phyloP scores from a whole-genome alignment of 2,113 vertebrate species.

The Acrocephalus arundinaceus region DNA sequence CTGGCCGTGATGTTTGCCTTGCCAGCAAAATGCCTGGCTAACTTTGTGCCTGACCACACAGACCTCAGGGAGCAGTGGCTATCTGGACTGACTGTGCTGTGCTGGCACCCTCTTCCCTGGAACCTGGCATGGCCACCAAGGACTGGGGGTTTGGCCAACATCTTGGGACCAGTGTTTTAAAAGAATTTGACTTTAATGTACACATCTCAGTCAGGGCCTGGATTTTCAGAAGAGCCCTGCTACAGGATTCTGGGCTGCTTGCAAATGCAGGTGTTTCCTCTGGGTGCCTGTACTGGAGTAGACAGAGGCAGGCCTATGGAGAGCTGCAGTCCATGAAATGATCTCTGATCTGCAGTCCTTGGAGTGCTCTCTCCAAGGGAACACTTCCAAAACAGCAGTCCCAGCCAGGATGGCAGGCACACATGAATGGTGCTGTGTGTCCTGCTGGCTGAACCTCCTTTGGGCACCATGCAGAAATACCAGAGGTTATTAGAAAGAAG shows the following conservation, averaged over 20 bases:
- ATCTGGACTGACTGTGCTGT: background rate
- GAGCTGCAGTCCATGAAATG: background rate
- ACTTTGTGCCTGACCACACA: background rate
- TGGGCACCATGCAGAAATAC: background rate
- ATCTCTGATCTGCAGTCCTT: too few species aligned
- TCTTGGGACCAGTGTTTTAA: background rate
- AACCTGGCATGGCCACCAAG: fast-evolving
- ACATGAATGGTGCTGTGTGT: fast-evolving
- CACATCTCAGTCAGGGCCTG: background rate
- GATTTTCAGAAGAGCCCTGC: background rate
- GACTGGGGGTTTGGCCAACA: fast-evolving
- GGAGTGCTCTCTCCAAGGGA: background rate
- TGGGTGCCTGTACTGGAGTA: background rate
- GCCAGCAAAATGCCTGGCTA: background rate
- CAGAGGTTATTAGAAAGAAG: background rate
- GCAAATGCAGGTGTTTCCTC: background rate
- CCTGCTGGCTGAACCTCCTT: background rate
- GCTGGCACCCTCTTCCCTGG: background rate
- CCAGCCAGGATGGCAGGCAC: background rate
- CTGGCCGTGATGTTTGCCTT: background rate
- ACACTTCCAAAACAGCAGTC: background rate
- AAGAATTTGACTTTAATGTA: background rate
- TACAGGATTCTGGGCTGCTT: background rate
- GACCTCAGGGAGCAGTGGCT: background rate
- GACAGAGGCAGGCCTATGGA: background rate